Percentiles rank a stretch among this genome's conserved stretches.
These are phyloP conservation scores for Acridotheres tristis DNA, from an alignment of 2,797 vertebrate species.

Conservation along the genomic window DNA sequence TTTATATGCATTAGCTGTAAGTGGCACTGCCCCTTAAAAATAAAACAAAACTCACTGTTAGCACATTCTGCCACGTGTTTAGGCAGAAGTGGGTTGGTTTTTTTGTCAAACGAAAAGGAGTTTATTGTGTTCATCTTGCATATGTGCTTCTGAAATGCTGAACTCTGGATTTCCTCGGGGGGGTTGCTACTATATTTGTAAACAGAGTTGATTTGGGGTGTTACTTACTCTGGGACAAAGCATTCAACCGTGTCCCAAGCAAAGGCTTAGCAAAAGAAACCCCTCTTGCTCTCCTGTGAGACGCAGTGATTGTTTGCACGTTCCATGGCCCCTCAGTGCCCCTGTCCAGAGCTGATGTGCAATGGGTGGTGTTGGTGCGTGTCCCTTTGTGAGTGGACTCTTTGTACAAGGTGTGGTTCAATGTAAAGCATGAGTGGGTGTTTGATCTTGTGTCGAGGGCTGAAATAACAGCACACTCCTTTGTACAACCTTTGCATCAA, in stretches of 20 bases:
- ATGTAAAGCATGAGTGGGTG: conserved; percentile 62
- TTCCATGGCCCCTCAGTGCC: background rate
- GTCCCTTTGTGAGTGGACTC: conserved; percentile 63
- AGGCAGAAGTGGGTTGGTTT: conserved; percentile 20
- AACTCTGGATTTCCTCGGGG: background rate
- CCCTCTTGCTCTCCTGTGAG: background rate
- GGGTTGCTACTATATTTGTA: background rate
- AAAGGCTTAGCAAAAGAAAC: background rate
- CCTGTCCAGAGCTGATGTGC: conserved; percentile 41
- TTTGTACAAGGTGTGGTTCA: conserved; percentile 55
- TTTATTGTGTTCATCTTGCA: conserved; percentile 39
- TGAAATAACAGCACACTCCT: conserved; percentile 65
- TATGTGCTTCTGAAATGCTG: conserved; percentile 47
- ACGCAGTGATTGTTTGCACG: background rate
- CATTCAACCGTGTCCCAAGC: background rate
- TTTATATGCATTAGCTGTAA: conserved; percentile 62
- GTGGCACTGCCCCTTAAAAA: conserved; percentile 54
- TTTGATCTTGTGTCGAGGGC: conserved; percentile 57
- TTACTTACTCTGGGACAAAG: conserved; percentile 4
- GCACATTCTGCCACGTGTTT: background rate
- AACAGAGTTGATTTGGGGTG: background rate
- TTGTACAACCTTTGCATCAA: conserved; percentile 53
- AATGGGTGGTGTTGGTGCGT: conserved; percentile 53
- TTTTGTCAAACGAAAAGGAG: conserved; percentile 11
- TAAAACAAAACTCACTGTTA: conserved; percentile 30